phyloP scores from a whole-genome alignment of 2,888 invertebrate genomes.

The Eumacrocentrus americanus region DNA sequence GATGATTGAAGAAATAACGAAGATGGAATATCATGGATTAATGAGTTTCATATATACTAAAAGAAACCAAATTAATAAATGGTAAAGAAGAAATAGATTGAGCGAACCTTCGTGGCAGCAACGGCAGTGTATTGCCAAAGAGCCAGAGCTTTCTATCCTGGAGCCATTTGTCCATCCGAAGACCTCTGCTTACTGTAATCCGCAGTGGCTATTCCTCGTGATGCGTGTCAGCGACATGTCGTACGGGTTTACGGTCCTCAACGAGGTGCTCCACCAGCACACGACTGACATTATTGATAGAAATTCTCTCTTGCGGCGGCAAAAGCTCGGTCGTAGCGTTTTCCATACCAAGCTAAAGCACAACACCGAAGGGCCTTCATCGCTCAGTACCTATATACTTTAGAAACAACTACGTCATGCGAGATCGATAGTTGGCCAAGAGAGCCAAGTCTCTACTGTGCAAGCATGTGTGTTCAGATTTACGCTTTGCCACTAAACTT shows the following conservation, averaged over 20 bases:
- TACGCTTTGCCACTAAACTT: background rate
- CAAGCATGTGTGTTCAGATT: background rate
- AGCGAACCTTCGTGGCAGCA: constrained; percentile 79
- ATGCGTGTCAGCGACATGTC: background rate
- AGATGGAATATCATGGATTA: background rate
- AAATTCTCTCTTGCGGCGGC: background rate
- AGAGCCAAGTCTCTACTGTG: constrained; percentile 12
- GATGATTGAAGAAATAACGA: background rate
- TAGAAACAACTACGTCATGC: constrained; percentile 28
- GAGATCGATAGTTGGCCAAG: constrained; percentile 25
- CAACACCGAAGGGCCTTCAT: constrained; percentile 19
- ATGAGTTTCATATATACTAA: background rate
- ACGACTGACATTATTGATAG: constrained; percentile 9
- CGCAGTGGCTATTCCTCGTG: background rate
- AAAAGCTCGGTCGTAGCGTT: constrained; percentile 1
- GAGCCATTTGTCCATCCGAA: constrained; percentile 90
- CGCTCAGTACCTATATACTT: constrained; percentile 15
- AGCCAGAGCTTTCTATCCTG: constrained; percentile 90
- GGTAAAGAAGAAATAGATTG: background rate
- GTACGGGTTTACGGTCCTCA: background rate
- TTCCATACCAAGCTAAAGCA: constrained; percentile 5
- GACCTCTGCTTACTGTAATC: constrained; percentile 34
- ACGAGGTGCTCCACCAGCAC: background rate
- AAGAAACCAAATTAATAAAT: background rate
- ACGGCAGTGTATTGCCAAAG: constrained; percentile 86